These are phyloP conservation scores for Philonicus albiceps DNA, from an alignment of 2,888 invertebrate genomes.

Conservation along the genomic window DNA sequence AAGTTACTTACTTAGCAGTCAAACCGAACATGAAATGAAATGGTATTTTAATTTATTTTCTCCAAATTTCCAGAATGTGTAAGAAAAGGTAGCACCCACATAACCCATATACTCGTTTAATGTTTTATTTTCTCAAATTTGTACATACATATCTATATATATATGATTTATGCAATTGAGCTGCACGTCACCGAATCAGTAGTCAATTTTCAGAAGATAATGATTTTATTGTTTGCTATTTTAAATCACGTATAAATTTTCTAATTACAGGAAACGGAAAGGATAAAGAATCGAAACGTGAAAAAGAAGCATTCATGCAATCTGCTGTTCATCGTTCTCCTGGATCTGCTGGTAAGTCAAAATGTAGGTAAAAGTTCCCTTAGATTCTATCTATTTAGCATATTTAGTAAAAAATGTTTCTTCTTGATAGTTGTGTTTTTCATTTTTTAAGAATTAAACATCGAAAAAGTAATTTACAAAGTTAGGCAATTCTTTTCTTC, in stretches of 20 bases:
- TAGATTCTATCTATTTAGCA: neutral
- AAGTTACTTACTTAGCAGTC: neutral
- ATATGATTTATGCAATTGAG: neutral
- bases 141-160: neutral
- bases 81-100: neutral
- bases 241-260: neutral
- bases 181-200: neutral
- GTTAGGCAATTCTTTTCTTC: no score
- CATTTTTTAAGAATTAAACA: no score
- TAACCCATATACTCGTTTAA: neutral
- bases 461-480: no score
- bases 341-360: slow-evolving; percentile 67
- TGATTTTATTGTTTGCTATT: neutral
- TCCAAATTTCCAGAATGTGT: neutral
- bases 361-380: neutral
- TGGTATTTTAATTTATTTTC: neutral
- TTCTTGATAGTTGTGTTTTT: neutral
- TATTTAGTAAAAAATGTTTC: neutral
- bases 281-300: slow-evolving; percentile 66
- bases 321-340: slow-evolving; percentile 68
- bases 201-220: neutral
- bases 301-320: slow-evolving; percentile 75
- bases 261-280: slow-evolving; percentile 74
- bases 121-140: neutral
- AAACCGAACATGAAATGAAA: neutral